Evolutionary conservation across 2,797 vertebrate genomes (phyloP).

Genomic region (Borostomias antarcticus): DNA sequence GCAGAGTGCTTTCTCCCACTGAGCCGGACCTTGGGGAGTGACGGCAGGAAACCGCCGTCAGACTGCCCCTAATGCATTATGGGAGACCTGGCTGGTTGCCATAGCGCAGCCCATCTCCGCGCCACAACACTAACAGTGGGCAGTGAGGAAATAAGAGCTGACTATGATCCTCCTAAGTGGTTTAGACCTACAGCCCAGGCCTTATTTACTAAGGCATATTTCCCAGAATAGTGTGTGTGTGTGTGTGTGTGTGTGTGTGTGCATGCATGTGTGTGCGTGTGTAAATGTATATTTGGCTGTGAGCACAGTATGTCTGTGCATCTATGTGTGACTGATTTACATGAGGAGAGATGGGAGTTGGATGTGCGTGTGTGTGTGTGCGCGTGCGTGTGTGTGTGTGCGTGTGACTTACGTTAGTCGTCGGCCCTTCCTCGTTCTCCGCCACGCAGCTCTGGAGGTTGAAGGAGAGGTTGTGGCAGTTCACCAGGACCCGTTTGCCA

Average conservation of each 20-base stretch:
- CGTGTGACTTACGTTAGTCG: slow-evolving; percentile 84
- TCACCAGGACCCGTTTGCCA: slow-evolving; percentile 92
- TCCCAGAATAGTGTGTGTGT: slow-evolving; percentile 4
- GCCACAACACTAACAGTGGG: slow-evolving; percentile 38
- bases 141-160: slow-evolving; percentile 44
- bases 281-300: not conserved
- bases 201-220: slow-evolving; percentile 25
- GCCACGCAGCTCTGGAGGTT: slow-evolving; percentile 94
- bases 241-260: not conserved
- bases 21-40: slow-evolving; percentile 39
- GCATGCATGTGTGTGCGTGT: not conserved
- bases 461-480: slow-evolving; percentile 92
- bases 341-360: not conserved
- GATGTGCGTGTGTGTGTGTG: not conserved
- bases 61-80: slow-evolving; percentile 46
- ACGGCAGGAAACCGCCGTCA: slow-evolving; percentile 59
- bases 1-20: slow-evolving; percentile 7
- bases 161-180: slow-evolving; percentile 51
- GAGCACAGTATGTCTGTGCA: not conserved
- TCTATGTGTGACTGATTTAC: not conserved
- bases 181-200: slow-evolving; percentile 32
- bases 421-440: slow-evolving; percentile 93
- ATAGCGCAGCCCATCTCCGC: slow-evolving; percentile 24
- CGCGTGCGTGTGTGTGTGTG: slow-evolving; percentile 6
- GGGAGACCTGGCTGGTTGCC: slow-evolving; percentile 47